Evolutionary conservation across 2,113 vertebrate species (phyloP), one percentile per base, ranked within the genome.

Genomic region (Engystomops pustulosus): DNA sequence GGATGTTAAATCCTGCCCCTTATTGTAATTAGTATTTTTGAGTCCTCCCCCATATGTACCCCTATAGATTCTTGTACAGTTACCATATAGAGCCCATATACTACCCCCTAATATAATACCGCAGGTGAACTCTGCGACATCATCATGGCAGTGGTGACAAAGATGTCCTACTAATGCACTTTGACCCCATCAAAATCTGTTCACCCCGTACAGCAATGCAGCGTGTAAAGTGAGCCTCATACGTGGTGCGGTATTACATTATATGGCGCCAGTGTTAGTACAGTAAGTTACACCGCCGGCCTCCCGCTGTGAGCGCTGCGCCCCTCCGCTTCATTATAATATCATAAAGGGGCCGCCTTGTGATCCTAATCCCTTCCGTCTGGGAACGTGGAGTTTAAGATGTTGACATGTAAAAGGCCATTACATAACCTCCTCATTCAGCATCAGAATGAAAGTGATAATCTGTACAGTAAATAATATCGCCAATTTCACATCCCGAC

Each of bases 321-420:
- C 45, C 25, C 70, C 49, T 81, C 62, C 49, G 8, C 80, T 71
- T 58, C 53, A 74, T 75, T 20, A 15, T 23, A 55, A 45, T 62
- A 60, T 83, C 51, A 74, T 32, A 75, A 30, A 76, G 25, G 38
- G 70, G 51, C 81, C 51, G 34, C 27, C 70, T 75, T 75, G 81
- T 83, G 51, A 60, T 83, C 36, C 70, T 83, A 83, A 83, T 83
- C 81, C 81, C 81, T 65, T 45, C 70, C 49, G 81, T 76, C 81
- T 83, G 81, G 81, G 70, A 75, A 83, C 74, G 27, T 10, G 9
- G 55, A 60, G 27, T 83, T 62, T 75, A 45, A 83, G 55, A 32
- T 47, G 69, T 65, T 76, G 69, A 83, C 81, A 69, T 83, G 69
- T 75, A 76, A 45, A n/a, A 76, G 41, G 53, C 51, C 32, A 76